Base-by-base conservation (phyloP, 2,888 invertebrate species). In the Diabrotica balteata region DNA sequence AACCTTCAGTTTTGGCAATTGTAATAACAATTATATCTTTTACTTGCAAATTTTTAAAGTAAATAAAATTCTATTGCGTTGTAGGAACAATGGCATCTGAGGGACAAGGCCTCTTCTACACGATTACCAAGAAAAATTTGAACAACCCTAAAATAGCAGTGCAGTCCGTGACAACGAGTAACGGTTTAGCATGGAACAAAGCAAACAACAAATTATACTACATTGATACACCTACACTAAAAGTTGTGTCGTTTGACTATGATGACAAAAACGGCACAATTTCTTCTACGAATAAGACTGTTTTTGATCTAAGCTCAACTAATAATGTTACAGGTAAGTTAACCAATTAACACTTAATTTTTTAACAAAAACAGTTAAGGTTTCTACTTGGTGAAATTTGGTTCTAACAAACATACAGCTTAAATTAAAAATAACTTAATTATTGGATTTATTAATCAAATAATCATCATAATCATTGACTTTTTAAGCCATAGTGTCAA, bases 131-230 rank as follows among this genome's bases (percentile, higher is more conserved):
- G 66, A 73, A 84, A 3, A 79, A 79, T 52, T 58, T 80, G 11
- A 63, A 75, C 22, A 73, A 79, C 62, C 84, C 83, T 0, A 63
- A 71, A 58, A 70, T 77, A 5, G 75, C 79, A 44, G 76, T 81
- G 17, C 73, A 81, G 3, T 84, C 85, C 7, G 89, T 91, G 22
- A 86, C 88, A 9, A 86, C 93, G 10, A 93, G 93, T 54, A 95
- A 94, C 77, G 94, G 94, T 2, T 81, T 94, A 7, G 90, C 90
- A 0, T 95, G 94, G 94, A 91, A 89, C 17, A 79, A 84, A 0
- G 90, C 91, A 76, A 89, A 89, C 77, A 86, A 88, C 70, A 88
- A 87, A 75, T 89, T 94, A 86, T 94, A 91, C 82, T 94, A 91
- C 82, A 92, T 93, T 47, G 94, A 95, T 82, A 89, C 92, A 0